Percentiles rank a stretch among this genome's conserved stretches.
These are phyloP conservation scores for Drosophila emarginata DNA, from an alignment of 2,888 invertebrate genomes.

Conservation along the genomic window DNA sequence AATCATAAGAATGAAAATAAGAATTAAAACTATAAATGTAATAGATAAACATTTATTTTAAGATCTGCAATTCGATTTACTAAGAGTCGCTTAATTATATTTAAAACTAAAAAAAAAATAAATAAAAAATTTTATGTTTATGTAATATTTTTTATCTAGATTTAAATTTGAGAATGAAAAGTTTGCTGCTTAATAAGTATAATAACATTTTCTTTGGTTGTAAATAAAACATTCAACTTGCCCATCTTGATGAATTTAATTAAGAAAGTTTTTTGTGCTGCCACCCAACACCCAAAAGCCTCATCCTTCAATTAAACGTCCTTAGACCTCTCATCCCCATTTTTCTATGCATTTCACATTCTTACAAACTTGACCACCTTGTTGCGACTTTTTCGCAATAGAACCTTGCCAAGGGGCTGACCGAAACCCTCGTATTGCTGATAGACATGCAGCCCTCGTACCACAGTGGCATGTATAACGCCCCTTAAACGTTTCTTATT, in stretches of 20 bases:
- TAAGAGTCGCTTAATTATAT: too few relatives aligned
- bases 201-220: neutral
- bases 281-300: neutral
- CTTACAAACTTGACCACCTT: slow-evolving; percentile 81
- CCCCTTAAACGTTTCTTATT: slow-evolving; percentile 85
- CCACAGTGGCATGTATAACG: slow-evolving; percentile 86
- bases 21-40: too few relatives aligned
- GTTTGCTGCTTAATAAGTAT: neutral
- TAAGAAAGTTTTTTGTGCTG: slow-evolving; percentile 37
- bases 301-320: neutral
- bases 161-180: neutral
- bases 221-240: neutral
- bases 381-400: slow-evolving; percentile 76
- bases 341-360: slow-evolving; percentile 41
- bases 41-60: too few relatives aligned
- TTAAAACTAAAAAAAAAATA: too few relatives aligned
- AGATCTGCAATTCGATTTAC: too few relatives aligned
- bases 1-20: too few relatives aligned
- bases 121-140: too few relatives aligned
- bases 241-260: slow-evolving; percentile 48
- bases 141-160: too few relatives aligned
- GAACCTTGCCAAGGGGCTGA: slow-evolving; percentile 81
- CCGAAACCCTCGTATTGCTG: slow-evolving; percentile 81
- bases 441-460: slow-evolving; percentile 86
- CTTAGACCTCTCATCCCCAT: too few relatives aligned